Percentiles rank a stretch among this genome's conserved stretches.
phyloP scores from a whole-genome alignment of 2,888 invertebrate genomes.

The Ennomos erosarius region DNA sequence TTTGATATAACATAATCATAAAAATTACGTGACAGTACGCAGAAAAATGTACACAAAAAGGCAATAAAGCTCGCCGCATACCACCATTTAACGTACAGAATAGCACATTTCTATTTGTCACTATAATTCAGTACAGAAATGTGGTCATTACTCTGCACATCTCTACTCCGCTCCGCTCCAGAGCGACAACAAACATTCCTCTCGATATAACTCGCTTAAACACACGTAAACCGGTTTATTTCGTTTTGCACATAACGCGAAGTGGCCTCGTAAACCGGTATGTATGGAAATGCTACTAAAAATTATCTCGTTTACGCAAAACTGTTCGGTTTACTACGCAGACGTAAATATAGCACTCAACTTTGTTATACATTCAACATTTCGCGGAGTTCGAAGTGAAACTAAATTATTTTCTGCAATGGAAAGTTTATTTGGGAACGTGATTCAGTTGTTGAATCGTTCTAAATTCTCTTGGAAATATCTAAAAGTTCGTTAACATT shows the following conservation, averaged over 20 bases:
- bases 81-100: constrained; percentile 18
- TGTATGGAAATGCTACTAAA: constrained; percentile 36
- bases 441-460: constrained; percentile 26
- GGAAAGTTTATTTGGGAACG: constrained; percentile 24
- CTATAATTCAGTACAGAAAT: constrained; percentile 26
- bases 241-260: constrained; percentile 37
- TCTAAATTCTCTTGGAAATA: constrained; percentile 26
- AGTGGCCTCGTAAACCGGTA: constrained; percentile 37
- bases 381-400: constrained; percentile 1
- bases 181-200: constrained; percentile 9
- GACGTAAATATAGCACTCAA: constrained; percentile 19
- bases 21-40: no score
- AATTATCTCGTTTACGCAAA: constrained; percentile 37
- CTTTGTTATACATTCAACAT: constrained; percentile 5
- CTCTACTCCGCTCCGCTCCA: neutral
- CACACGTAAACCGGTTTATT: constrained; percentile 40
- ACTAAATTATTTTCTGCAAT: constrained; percentile 16
- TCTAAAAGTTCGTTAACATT: constrained; percentile 31
- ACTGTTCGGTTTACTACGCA: constrained; percentile 29
- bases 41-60: constrained; percentile 2
- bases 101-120: constrained; percentile 29
- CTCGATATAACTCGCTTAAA: constrained; percentile 35
- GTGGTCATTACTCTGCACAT: constrained; percentile 19
- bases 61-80: constrained; percentile 27
- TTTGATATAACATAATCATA: no score